These are phyloP conservation scores for Mobula hypostoma DNA, from an alignment of 2,113 vertebrate genomes.

Conservation along the genomic window DNA sequence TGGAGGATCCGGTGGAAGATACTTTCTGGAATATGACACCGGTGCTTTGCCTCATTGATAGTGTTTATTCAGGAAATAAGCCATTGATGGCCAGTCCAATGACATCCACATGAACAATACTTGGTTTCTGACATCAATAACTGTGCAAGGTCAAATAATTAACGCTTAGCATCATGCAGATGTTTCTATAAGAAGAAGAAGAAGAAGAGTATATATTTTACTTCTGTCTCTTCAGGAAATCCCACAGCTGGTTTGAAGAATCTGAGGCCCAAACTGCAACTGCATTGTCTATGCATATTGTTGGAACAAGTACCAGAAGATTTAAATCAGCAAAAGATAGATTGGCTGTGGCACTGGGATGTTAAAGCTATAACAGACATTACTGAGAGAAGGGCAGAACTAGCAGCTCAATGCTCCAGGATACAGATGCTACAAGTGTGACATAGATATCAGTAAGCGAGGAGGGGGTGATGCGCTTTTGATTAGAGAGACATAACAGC, in stretches of 20 bases:
- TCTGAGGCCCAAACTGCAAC: not conserved
- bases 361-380: too few species aligned
- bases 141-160: not conserved
- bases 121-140: not conserved
- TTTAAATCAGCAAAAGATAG: not conserved
- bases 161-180: too few species aligned
- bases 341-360: too few species aligned
- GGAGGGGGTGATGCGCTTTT: too few species aligned
- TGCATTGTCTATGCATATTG: slow-evolving; percentile 42
- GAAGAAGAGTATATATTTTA: not conserved
- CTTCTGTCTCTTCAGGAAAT: not conserved
- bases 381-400: too few species aligned
- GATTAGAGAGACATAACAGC: too few species aligned
- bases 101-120: not conserved
- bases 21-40: not conserved
- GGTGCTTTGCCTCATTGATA: not conserved
- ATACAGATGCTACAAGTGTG: too few species aligned
- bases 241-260: not conserved
- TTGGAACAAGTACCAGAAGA: slow-evolving; percentile 39
- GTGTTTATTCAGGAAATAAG: not conserved
- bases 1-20: not conserved
- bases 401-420: too few species aligned
- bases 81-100: not conserved
- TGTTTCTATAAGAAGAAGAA: too few species aligned
- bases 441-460: too few species aligned